Percentiles rank a stretch among this genome's conserved stretches.
phyloP scores from a whole-genome alignment of 2,113 vertebrate species.

The Genyomyrus donnyi region DNA sequence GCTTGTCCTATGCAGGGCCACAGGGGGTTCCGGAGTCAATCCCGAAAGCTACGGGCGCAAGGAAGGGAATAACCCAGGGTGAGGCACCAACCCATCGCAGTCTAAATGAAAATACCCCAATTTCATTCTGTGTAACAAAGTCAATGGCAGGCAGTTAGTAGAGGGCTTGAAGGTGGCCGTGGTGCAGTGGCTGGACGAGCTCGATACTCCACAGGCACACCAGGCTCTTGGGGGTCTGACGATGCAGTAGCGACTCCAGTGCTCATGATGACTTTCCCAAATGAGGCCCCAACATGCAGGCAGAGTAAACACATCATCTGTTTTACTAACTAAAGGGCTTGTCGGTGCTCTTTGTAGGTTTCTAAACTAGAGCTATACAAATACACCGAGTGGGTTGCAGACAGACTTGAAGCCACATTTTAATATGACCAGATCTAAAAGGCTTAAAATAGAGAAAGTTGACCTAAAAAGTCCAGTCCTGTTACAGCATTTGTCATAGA shows the following conservation, averaged over 20 bases:
- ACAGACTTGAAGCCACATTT: neutral
- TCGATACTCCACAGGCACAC: neutral
- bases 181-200: neutral
- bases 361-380: neutral
- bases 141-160: neutral
- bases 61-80: neutral
- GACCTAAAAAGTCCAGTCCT: neutral
- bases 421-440: neutral
- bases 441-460: neutral
- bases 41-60: neutral
- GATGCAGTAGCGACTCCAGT: conserved; percentile 1
- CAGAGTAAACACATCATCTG: conserved; percentile 43
- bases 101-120: neutral
- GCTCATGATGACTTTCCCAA: neutral
- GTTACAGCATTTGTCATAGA: neutral
- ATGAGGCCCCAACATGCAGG: conserved; percentile 28
- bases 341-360: conserved; percentile 14
- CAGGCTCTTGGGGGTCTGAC: neutral
- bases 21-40: neutral
- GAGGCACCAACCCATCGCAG: neutral
- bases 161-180: neutral
- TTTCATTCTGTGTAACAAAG: neutral
- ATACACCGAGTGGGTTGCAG: neutral
- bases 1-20: neutral
- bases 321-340: conserved; percentile 40